Base-by-base conservation (phyloP, 2,113 vertebrate species). In the Oreochromis tanganicae region DNA sequence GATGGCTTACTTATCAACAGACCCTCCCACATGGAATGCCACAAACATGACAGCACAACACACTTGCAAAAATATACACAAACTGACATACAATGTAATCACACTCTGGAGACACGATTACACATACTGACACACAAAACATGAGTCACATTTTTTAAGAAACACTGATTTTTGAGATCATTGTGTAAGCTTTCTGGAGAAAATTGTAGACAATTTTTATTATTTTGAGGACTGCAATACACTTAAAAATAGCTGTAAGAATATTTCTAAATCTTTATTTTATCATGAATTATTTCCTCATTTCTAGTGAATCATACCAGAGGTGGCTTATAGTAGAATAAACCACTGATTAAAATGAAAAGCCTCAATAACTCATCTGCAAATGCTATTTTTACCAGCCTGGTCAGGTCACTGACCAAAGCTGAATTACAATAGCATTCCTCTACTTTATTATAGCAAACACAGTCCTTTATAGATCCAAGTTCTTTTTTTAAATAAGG, bases 1-100 rank as follows among this genome's bases (percentile, higher is more conserved):
- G 97, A 97, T 97, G 97, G 97, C 97, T 95, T 95, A 95, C 96
- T 96, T 96, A 96, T 96, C 97, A 93, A 91, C 96, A 97, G 96
- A 96, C 95, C 95, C 96, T 96, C 96, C 95, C 97, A 96, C 96
- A 96, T 96, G 95, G 95, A 97, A 96, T 94, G 96, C 95, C 96
- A 95, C 94, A 96, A 95, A 96, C 95, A 96, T 95, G 94, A 96
- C 95, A 95, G 95, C 95, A 94, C 93, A 95, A 94, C 94, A 95
- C 95, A 95, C 94, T 95, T 93, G 94, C 90, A 93, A 92, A 94
- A 94, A 95, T 93, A 94, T 94, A 93, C 94, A 95, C 91, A 95
- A 94, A 95, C 94, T 88, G 93, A 96, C 91, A 94, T 94, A 94
- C 88, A 92, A 93, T 93, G 85, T 95, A 94, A 94, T 92, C 92